These are phyloP conservation scores for Menidia menidia DNA, from an alignment of 2,797 vertebrate species.

Conservation along the genomic window DNA sequence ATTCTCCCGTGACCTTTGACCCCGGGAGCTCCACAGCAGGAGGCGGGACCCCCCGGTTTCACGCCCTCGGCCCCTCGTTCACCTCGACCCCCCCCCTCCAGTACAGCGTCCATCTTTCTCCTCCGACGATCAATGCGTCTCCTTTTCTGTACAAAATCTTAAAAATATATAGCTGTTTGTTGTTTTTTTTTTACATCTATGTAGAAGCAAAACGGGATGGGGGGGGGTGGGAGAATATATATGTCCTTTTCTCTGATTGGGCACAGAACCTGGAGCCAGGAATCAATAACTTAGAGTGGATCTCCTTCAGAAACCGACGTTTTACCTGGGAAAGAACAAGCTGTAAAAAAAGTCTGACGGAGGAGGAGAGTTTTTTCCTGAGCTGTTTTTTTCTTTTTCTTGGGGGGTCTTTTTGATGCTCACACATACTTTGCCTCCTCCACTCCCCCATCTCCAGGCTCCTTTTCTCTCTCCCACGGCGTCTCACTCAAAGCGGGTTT, in stretches of 20 bases:
- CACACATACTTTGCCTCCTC: constrained; percentile 14
- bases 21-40: constrained; percentile 52
- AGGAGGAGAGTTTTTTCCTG: constrained; percentile 26
- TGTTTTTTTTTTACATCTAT: constrained; percentile 47
- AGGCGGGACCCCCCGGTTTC: constrained; percentile 60
- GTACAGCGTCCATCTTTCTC: constrained; percentile 16
- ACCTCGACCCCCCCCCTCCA: constrained; percentile 22
- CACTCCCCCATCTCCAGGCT: constrained; percentile 54
- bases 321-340: background rate
- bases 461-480: constrained; percentile 23
- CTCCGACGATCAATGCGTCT: constrained; percentile 40
- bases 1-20: constrained; percentile 33
- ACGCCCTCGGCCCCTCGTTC: constrained; percentile 59
- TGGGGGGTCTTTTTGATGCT: constrained; percentile 1
- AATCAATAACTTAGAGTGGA: no score
- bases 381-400: no score
- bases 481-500: no score
- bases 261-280: no score
- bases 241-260: no score
- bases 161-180: constrained; percentile 59
- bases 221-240: no score
- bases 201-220: constrained; percentile 34
- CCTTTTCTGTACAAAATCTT: constrained; percentile 62
- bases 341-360: background rate
- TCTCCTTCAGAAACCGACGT: no score